A percentile compares a stretch with the other conserved stretches of the same genome.
Conservation (phyloP, 2,797 vertebrate genomes). For the Neolamprologus multifasciatus region DNA sequence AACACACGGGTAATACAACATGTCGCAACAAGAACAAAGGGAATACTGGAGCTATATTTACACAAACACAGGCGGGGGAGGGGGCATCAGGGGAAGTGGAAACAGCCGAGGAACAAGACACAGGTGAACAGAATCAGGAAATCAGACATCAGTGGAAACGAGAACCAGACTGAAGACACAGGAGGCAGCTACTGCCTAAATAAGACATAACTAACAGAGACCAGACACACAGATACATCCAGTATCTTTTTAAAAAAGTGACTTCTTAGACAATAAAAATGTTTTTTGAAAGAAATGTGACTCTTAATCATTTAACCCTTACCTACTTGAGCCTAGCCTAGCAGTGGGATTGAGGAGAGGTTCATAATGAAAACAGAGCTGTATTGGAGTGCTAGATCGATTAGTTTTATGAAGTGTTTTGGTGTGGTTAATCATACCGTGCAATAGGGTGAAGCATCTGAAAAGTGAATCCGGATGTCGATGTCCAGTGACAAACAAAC, state of each 20-base stretch:
- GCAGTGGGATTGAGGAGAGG: not conserved
- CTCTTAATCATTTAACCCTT: not conserved
- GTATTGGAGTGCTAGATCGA: not conserved
- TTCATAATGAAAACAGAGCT: not conserved
- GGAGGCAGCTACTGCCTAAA: not conserved
- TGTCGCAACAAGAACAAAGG: not conserved
- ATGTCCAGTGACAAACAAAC: not conserved
- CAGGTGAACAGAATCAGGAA: not conserved
- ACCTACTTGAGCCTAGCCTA: not conserved
- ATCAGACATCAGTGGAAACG: not conserved
- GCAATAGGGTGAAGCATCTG: not conserved
- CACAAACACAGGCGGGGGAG: not conserved
- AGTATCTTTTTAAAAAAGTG: not conserved
- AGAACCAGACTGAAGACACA: not conserved
- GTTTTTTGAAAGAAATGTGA: not conserved
- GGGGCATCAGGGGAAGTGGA: not conserved
- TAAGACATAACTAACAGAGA: not conserved
- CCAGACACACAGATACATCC: not conserved
- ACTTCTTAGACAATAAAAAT: not conserved
- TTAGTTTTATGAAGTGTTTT: not conserved
- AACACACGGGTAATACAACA: rapidly evolving
- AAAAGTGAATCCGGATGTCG: not conserved
- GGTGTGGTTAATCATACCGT: not conserved
- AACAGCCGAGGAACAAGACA: not conserved
- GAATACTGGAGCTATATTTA: not conserved